phyloP scores from a whole-genome alignment of 2,113 vertebrate species.

The Dicaeum eximium region DNA sequence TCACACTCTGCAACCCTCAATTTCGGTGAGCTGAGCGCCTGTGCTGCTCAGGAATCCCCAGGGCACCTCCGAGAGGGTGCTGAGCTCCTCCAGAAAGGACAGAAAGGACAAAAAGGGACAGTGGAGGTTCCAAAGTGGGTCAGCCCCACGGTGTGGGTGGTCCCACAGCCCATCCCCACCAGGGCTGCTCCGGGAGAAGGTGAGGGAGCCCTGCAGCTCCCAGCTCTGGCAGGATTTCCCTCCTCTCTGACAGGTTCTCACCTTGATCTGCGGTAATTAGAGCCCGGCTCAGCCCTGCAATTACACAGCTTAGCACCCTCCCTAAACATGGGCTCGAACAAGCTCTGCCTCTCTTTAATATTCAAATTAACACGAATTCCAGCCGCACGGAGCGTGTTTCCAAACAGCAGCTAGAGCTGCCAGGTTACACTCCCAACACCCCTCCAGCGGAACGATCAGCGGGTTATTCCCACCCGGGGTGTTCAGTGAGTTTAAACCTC shows the following conservation, averaged over 20 bases:
- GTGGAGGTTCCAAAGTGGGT: neutral
- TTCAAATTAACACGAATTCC: neutral
- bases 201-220: neutral
- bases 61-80: neutral
- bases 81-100: neutral
- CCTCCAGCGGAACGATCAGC: neutral
- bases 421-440: neutral
- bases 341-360: neutral
- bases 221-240: neutral
- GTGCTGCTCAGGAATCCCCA: neutral
- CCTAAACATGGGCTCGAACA: neutral
- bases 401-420: neutral
- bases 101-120: neutral
- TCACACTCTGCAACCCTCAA: neutral
- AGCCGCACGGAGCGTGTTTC: neutral
- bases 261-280: neutral
- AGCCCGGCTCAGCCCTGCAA: conserved; percentile 8
- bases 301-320: neutral
- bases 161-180: neutral
- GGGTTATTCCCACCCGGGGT: neutral
- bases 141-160: neutral
- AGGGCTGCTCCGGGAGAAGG: neutral
- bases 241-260: neutral
- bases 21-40: neutral
- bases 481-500: neutral